Evolutionary conservation across 2,797 vertebrate genomes (phyloP), one percentile per base, ranked within the genome.

Genomic region (Cyprinodon diabolis): DNA sequence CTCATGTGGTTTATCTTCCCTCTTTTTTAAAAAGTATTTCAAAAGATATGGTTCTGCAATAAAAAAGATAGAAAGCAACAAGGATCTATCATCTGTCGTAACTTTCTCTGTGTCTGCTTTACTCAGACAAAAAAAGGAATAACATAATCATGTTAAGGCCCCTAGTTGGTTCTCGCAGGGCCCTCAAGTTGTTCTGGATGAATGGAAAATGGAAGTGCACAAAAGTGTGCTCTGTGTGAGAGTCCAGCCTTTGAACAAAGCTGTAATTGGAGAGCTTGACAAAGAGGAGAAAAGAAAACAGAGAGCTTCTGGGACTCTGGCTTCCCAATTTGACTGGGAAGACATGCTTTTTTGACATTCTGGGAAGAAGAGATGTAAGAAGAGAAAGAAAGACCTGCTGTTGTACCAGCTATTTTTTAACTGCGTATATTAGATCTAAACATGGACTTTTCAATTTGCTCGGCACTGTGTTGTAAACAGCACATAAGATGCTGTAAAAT

Each of bases 221-320:
- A 37, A n/a, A 83, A 73, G 77, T 51, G 56, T 19, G 79, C 76
- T 77, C 69, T 81, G 80, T 82, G 68, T 37, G 76, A 74, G 78
- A 67, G 82, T 83, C 66, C 43, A 0, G 66, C 72, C 86, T 91
- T 89, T 90, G 84, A 90, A 87, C 66, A 25, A 3, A 71, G 68
- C 74, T 89, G 60, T 91, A 89, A 89, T 89, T 88, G 88, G 89
- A 86, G 83, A 82, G 73, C 76, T 81, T 19, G 70, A 88, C 83
- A 75, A 85, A 83, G 76, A 23, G 55, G 66, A 40, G 55, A 48
- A 67, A n/a, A 6, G 35, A 66, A 66, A 12, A 70, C 63, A 55
- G 70, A 72, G 74, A 17, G n/a, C 68, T 76, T 6, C 62, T 66
- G 80, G 86, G 85, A 88, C 76, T 86, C 68, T 25, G 60, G 82